These are phyloP conservation scores for Temnothorax unifasciatus DNA, from an alignment of 2,888 invertebrate species.

Conservation along the genomic window DNA sequence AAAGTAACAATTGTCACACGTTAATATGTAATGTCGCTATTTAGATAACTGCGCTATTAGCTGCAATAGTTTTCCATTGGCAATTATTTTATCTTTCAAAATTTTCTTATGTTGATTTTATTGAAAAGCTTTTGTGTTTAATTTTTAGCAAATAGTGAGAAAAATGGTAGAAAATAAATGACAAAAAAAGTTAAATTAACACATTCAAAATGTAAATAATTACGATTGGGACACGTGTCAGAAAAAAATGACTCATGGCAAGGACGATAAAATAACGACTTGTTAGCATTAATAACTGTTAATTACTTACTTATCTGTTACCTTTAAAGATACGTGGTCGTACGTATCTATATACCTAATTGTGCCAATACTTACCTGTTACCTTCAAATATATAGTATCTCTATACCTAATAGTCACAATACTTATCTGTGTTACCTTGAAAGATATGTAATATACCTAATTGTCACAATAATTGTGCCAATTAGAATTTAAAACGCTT, in stretches of 20 bases:
- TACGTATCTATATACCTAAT: neutral
- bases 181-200: constrained; percentile 11
- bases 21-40: neutral
- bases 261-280: constrained; percentile 59
- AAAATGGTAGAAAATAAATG: neutral
- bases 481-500: constrained; percentile 20
- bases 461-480: neutral
- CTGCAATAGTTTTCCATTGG: constrained; percentile 72
- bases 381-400: neutral
- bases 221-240: neutral
- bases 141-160: neutral
- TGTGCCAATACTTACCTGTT: neutral
- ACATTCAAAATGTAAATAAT: constrained; percentile 58
- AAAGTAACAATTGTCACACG: neutral
- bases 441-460: neutral
- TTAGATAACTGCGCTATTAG: constrained; percentile 63
- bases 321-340: neutral
- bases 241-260: constrained; percentile 50
- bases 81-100: constrained; percentile 69
- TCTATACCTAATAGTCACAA: too few species aligned
- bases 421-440: too few species aligned
- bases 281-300: constrained; percentile 63
- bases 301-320: constrained; percentile 18
- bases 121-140: neutral
- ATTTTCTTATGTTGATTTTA: constrained; percentile 15